phyloP scores from a whole-genome alignment of 2,888 invertebrate species.

The Elmis aenea region DNA sequence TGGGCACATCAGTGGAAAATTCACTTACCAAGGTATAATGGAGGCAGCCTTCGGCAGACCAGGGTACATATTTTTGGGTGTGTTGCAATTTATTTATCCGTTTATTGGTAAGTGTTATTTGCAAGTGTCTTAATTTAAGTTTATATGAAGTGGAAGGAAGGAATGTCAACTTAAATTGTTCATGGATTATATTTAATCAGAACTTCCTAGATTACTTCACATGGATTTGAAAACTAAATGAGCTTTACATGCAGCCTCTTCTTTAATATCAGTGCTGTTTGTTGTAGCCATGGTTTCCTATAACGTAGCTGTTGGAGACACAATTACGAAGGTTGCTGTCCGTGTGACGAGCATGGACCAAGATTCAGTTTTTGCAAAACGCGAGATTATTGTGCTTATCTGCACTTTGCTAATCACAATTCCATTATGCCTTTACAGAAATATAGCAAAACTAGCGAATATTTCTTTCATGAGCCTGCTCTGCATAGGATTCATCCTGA shows the following conservation, averaged over 20 bases:
- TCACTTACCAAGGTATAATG: slow-evolving; percentile 75
- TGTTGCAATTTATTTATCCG: slow-evolving; percentile 77
- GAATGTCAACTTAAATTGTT: too few relatives aligned
- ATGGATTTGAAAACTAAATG: not conserved
- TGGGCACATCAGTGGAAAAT: slow-evolving; percentile 70
- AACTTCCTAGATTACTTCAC: not conserved
- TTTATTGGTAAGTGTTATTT: slow-evolving; percentile 61
- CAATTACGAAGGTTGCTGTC: slow-evolving; percentile 75
- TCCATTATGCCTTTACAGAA: slow-evolving; percentile 73
- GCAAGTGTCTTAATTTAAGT: too few relatives aligned
- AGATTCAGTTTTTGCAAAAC: slow-evolving; percentile 54
- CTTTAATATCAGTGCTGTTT: too few relatives aligned
- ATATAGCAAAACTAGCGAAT: slow-evolving; percentile 66
- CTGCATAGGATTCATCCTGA: slow-evolving; percentile 67
- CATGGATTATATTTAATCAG: slow-evolving; percentile 5
- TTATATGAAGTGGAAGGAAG: not conserved
- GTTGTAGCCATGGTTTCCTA: slow-evolving; percentile 87
- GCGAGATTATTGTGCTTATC: slow-evolving; percentile 65
- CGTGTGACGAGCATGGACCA: slow-evolving; percentile 57
- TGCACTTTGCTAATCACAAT: slow-evolving; percentile 70
- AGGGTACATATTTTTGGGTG: slow-evolving; percentile 70
- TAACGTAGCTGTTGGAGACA: slow-evolving; percentile 83
- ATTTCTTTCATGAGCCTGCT: slow-evolving; percentile 64
- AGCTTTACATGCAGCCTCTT: too few relatives aligned
- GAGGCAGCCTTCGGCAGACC: slow-evolving; percentile 73